Base-by-base conservation (phyloP, 1,140 invertebrate species). In the Caligus rogercresseyi region DNA sequence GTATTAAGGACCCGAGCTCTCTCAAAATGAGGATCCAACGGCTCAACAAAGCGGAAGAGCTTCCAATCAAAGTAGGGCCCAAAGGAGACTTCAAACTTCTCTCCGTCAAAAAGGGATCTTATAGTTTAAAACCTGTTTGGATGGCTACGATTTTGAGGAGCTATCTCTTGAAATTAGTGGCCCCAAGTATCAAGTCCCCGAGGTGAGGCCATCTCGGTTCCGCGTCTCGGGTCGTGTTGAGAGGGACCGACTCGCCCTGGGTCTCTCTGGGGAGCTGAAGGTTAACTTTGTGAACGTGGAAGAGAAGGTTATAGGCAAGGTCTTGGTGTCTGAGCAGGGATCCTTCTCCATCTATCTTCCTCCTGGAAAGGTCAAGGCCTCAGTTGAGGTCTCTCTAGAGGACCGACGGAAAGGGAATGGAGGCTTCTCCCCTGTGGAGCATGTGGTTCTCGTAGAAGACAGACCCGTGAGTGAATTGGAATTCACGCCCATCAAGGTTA, bases 291-390 rank as follows among this genome's bases (percentile, higher is more conserved):
- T 11, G 7, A 54, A 54, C 21, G 16, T 11, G 4, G 21, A 23
- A 23, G 53, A 20, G n/a, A 23, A 54, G 13, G 21, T 23, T 11
- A 54, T 54, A 11, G 53, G 53, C 4, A 54, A 23, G 21, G 53
- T 54, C 13, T 19, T 16, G 13, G 53, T 54, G 13, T 19, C 53
- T 54, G 53, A 54, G 4, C 7, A 54, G 16, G 53, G 53, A 20
- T 23, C n/a, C 13, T 54, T 54, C 21, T 54, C 53, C 16, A 54
- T 54, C 21, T 54, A 54, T 23, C 21, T 54, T 11, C 53, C 53
- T 16, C n/a, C 53, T 7, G 53, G 53, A 11, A 4, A 54, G 16
- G n/a, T 19, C 4, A 19, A 19, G 13, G 53, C 21, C 21, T 16
- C 53, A 16, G 53, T 54, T 11, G 53, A 54, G 21, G 53, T 54